Percentiles rank a stretch among this genome's conserved stretches.
Conservation (phyloP, 2,888 invertebrate species). For the Dysmachus trigonus region DNA sequence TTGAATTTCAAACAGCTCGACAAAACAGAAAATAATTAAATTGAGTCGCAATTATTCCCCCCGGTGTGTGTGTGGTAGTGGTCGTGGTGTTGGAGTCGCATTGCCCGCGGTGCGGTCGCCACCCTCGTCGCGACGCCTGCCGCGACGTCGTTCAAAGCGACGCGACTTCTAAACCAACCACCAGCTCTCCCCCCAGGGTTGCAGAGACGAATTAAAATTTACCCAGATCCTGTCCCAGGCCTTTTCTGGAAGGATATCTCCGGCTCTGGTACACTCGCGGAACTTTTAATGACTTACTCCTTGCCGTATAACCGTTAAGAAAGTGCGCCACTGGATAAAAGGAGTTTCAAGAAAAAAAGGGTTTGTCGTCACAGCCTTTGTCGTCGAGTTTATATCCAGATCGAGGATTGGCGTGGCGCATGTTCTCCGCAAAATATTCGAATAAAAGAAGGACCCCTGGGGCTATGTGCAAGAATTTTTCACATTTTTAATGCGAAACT, state of each 20-base stretch:
- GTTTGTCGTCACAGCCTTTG: constrained; percentile 4
- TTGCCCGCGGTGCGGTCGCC: not conserved
- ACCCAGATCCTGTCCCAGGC: not conserved
- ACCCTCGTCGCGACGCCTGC: not conserved
- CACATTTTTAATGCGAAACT: not conserved
- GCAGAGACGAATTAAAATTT: constrained; percentile 7
- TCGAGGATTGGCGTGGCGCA: not conserved
- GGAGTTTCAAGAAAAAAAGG: not conserved
- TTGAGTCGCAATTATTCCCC: constrained; percentile 27
- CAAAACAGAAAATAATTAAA: constrained; percentile 34
- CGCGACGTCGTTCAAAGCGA: not conserved
- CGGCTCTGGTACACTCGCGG: not conserved
- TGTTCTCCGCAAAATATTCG: not conserved
- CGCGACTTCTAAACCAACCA: not conserved
- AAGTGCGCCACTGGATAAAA: not conserved
- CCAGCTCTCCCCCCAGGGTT: not conserved
- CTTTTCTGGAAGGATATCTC: constrained; percentile 2
- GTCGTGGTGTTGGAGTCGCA: not conserved
- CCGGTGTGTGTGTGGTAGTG: no score
- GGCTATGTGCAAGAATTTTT: not conserved
- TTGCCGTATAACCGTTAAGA: not conserved
- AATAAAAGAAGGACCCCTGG: not conserved
- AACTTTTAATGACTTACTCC: constrained; percentile 28
- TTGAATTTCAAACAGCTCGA: constrained; percentile 23
- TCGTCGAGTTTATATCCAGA: not conserved